These are phyloP conservation scores for Protophormia terraenovae DNA, from an alignment of 2,888 invertebrate genomes.

Conservation along the genomic window DNA sequence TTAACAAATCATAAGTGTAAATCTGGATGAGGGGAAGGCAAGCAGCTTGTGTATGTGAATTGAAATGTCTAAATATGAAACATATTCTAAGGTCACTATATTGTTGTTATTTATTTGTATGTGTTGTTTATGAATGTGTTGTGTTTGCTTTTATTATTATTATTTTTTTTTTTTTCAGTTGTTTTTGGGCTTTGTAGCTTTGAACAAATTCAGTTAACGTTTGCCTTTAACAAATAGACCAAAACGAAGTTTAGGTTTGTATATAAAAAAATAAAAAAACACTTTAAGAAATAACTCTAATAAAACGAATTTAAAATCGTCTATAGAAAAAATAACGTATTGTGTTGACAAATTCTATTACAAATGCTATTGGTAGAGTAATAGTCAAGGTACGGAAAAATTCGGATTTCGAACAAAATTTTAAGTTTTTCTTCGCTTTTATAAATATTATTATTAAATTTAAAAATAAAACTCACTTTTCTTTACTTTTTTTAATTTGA, in stretches of 20 bases:
- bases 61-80: conserved; percentile 35
- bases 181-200: neutral
- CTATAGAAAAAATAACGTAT: too few relatives aligned
- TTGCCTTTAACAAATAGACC: conserved; percentile 23
- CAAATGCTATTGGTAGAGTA: too few relatives aligned
- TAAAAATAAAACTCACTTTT: too few relatives aligned
- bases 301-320: too few relatives aligned
- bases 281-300: neutral
- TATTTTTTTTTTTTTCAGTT: neutral
- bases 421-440: too few relatives aligned
- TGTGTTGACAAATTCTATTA: too few relatives aligned
- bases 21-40: neutral
- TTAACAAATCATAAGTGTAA: neutral
- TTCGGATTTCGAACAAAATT: too few relatives aligned
- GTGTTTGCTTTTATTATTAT: neutral
- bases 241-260: neutral
- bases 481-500: too few relatives aligned
- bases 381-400: too few relatives aligned
- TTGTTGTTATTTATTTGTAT: conserved; percentile 38
- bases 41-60: neutral
- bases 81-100: conserved; percentile 41
- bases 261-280: neutral
- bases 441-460: too few relatives aligned
- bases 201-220: conserved; percentile 25
- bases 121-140: neutral